Percentiles rank a stretch among this genome's conserved stretches.
These are phyloP conservation scores for Latrodectus elegans DNA, from an alignment of 2,888 invertebrate species.

Conservation along the genomic window DNA sequence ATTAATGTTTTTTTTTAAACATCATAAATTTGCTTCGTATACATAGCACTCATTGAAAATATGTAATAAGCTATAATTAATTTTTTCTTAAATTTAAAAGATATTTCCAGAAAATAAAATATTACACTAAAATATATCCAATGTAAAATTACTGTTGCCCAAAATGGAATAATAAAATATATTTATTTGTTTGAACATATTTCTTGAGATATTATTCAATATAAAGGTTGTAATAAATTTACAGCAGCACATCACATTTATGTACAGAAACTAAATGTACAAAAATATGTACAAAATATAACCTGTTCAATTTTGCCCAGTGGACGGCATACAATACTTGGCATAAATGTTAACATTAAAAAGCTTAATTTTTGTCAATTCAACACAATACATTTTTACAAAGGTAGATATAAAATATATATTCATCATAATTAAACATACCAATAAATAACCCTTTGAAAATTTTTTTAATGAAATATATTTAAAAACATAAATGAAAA, in stretches of 20 bases:
- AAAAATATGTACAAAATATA: constrained; percentile 2
- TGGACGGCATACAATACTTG: not conserved
- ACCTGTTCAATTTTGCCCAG: not conserved
- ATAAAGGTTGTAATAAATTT: not conserved
- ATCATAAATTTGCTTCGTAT: no score
- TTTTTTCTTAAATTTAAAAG: no score
- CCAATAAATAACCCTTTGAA: no score
- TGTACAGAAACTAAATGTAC: not conserved
- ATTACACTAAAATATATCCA: no score
- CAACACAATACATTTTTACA: not conserved
- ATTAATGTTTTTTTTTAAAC: no score
- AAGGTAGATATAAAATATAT: not conserved
- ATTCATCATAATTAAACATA: no score
- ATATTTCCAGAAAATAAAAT: no score
- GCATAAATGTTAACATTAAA: not conserved
- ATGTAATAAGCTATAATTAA: no score
- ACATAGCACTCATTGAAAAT: no score
- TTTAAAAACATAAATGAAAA: no score
- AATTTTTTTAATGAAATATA: no score
- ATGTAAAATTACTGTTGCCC: no score
- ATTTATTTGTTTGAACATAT: not conserved
- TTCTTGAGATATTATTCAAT: not conserved
- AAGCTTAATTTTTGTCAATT: not conserved
- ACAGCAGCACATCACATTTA: not conserved
- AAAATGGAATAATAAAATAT: not conserved